Percentiles rank a stretch among this genome's conserved stretches.
These are phyloP conservation scores for Frankliniella fusca DNA, from an alignment of 2,888 invertebrate species.

Conservation along the genomic window DNA sequence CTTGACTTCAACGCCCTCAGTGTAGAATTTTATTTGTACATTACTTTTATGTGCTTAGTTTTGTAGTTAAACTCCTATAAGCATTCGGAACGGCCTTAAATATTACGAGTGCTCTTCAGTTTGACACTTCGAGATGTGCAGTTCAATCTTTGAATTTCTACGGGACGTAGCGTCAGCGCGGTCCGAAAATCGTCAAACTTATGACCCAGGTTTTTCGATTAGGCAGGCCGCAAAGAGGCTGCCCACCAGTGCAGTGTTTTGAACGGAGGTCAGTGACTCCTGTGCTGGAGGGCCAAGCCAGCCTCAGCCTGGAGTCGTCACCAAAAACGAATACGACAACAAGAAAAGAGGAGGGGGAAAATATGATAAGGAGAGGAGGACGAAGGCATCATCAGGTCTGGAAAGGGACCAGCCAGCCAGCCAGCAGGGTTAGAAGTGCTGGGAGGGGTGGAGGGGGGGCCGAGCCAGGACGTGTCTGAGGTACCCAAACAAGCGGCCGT, in stretches of 20 bases:
- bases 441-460: neutral
- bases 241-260: neutral
- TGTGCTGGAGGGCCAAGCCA: neutral
- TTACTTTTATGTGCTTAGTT: too few species aligned
- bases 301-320: neutral
- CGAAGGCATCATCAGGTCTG: neutral
- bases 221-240: too few species aligned
- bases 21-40: too few species aligned
- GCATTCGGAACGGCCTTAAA: too few species aligned
- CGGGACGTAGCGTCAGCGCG: too few species aligned
- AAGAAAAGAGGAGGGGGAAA: neutral
- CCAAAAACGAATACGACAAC: slow-evolving; percentile 19
- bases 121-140: too few species aligned
- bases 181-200: too few species aligned
- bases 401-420: neutral
- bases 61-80: too few species aligned
- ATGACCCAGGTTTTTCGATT: too few species aligned
- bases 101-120: too few species aligned
- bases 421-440: neutral
- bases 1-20: too few species aligned
- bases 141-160: too few species aligned
- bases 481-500: neutral
- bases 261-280: slow-evolving; percentile 11
- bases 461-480: neutral
- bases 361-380: slow-evolving; percentile 7